Evolutionary conservation across 2,888 invertebrate species (phyloP), one percentile per base, ranked within the genome.

Genomic region (Alloscopus bannaensis): DNA sequence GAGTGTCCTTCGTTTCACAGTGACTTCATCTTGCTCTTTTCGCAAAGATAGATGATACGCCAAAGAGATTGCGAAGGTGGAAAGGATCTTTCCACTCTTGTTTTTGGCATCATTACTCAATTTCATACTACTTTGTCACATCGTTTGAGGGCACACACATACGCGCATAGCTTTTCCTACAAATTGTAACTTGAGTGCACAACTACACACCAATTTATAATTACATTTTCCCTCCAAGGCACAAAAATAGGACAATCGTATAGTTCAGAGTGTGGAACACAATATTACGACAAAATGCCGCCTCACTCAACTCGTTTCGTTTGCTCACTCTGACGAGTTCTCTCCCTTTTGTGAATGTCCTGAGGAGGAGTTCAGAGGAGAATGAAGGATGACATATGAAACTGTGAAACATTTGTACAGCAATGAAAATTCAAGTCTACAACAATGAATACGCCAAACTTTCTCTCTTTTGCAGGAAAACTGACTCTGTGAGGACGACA

Each of bases 131-230:
- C 24, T 55, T 28, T 57, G n/a, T 4, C n/a, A 45, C 24, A 24
- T 52, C 18, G 3, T 28, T 3, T 28, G 57, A 57, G n/a, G n/a
- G n/a, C n/a, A n/a, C n/a, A n/a, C n/a, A n/a, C n/a, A n/a, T n/a
- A n/a, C n/a, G n/a, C n/a, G n/a, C n/a, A n/a, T n/a, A n/a, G n/a
- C n/a, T n/a, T n/a, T n/a, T n/a, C n/a, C n/a, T 24, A 55, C n/a
- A 55, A 6, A 55, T 13, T 57, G 28, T 26, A 26, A 36, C 13
- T 29, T 28, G 57, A 55, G 29, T 26, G 40, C 18, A 36, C 6
- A 45, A 50, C 36, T 22, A 2, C 28, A 29, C 28, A 20, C 55
- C 65, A 73, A 65, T 73, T 73, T 66, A 73, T 73, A 73, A 73
- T 73, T 66, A 47, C 73, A 55, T 73, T 66, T 57, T 59, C 71